phyloP scores from a whole-genome alignment of 2,888 invertebrate genomes.

The Rutpela maculata region DNA sequence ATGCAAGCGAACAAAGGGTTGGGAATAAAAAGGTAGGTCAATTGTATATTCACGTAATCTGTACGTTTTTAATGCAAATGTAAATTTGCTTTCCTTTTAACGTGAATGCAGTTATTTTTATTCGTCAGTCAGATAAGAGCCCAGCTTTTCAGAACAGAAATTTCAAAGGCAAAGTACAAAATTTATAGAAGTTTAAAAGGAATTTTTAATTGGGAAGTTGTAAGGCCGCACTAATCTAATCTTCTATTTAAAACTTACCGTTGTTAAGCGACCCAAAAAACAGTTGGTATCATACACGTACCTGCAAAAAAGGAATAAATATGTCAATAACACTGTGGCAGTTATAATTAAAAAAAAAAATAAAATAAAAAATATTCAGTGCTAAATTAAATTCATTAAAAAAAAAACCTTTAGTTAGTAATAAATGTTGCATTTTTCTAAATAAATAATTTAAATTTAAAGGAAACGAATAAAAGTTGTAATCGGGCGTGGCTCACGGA shows the following conservation, averaged over 20 bases:
- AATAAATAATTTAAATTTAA: too few species aligned
- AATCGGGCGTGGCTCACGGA: too few species aligned
- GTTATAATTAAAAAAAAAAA: too few species aligned
- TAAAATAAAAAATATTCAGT: too few species aligned
- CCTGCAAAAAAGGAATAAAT: constrained; percentile 14
- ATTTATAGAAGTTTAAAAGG: constrained; percentile 4
- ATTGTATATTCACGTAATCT: constrained; percentile 18
- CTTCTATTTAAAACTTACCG: constrained; percentile 14
- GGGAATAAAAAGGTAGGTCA: constrained; percentile 10
- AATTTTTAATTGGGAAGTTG: constrained; percentile 23
- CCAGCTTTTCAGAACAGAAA: not conserved
- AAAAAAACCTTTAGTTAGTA: too few species aligned
- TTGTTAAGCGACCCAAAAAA: not conserved
- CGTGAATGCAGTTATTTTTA: constrained; percentile 27
- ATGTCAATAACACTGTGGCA: too few species aligned
- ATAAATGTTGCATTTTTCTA: too few species aligned
- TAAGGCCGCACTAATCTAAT: constrained; percentile 7
- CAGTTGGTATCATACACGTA: not conserved
- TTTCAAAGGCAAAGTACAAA: constrained; percentile 16
- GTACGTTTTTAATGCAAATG: constrained; percentile 7
- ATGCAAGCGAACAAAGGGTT: not conserved
- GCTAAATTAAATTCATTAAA: too few species aligned
- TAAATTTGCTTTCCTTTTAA: constrained; percentile 10
- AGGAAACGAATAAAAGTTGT: too few species aligned
- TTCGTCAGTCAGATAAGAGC: constrained; percentile 14